Conservation (phyloP, 2,797 vertebrate genomes). For the Percopsis omiscomaycus region DNA sequence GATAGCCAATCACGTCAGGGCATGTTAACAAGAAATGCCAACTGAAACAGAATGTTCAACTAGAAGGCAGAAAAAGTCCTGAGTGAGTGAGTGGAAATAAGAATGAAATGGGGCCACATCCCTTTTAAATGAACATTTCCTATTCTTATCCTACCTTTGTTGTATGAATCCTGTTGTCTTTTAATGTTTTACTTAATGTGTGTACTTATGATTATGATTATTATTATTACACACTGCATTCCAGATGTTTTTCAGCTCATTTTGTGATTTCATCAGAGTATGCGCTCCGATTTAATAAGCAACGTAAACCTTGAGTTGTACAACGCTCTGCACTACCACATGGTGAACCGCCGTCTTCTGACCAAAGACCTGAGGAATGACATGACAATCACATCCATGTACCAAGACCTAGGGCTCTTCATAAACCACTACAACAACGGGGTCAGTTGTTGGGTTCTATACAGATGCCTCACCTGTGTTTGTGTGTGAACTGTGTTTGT, state of each 20-base stretch:
- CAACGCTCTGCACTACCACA: conserved; percentile 89
- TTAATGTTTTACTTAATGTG: no score
- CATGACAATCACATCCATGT: conserved; percentile 85
- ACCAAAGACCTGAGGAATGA: conserved; percentile 95
- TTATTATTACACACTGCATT: background rate
- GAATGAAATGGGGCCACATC: no score
- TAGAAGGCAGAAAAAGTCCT: no score
- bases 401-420: conserved; percentile 81
- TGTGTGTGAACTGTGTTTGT: background rate
- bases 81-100: no score
- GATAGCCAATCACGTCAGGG: no score
- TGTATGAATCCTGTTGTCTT: no score
- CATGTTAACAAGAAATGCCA: no score
- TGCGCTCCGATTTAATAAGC: conserved; percentile 79
- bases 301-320: conserved; percentile 89
- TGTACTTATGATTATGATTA: no score
- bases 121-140: no score
- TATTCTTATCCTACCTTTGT: no score
- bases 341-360: conserved; percentile 87
- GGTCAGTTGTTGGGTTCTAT: conserved; percentile 67
- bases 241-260: background rate
- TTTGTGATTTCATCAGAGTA: conserved; percentile 68
- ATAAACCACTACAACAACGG: conserved; percentile 97
- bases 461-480: background rate
- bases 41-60: no score